phyloP scores from a whole-genome alignment of 2,888 invertebrate species.

The Aricia artaxerxes region DNA sequence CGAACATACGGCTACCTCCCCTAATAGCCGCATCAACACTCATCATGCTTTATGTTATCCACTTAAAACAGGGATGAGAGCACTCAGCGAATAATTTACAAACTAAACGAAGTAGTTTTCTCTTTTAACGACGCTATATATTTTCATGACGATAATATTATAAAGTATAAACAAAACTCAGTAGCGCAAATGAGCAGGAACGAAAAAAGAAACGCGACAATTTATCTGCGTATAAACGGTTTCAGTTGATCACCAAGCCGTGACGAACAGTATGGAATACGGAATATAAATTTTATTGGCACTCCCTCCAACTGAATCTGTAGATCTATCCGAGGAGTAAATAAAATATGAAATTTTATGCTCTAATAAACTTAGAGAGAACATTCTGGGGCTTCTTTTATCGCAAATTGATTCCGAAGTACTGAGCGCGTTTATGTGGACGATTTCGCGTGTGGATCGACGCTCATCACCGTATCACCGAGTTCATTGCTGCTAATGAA shows the following conservation, averaged over 20 bases:
- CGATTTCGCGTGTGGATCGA: slow-evolving; percentile 39
- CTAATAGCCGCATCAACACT: slow-evolving; percentile 8
- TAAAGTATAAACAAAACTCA: background rate
- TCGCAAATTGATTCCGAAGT: slow-evolving; percentile 41
- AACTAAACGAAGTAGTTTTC: background rate
- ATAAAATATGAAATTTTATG: slow-evolving; percentile 25
- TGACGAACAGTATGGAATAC: slow-evolving; percentile 4
- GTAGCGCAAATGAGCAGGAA: background rate
- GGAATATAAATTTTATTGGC: background rate
- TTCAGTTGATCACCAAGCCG: background rate
- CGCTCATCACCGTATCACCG: slow-evolving; percentile 42
- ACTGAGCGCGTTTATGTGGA: slow-evolving; percentile 37
- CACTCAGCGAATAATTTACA: background rate
- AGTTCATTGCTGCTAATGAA: slow-evolving; percentile 58
- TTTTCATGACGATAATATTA: background rate
- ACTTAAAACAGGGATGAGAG: background rate
- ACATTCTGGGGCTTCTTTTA: slow-evolving; percentile 33
- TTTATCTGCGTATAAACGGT: background rate
- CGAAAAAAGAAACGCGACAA: background rate
- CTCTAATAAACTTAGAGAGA: slow-evolving; percentile 13
- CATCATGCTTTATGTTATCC: background rate
- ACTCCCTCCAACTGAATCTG: background rate
- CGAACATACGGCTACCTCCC: background rate
- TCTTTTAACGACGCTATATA: background rate
- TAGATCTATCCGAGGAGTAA: background rate